phyloP scores from a whole-genome alignment of 2,888 invertebrate species.

The Cantharis lateralis region DNA sequence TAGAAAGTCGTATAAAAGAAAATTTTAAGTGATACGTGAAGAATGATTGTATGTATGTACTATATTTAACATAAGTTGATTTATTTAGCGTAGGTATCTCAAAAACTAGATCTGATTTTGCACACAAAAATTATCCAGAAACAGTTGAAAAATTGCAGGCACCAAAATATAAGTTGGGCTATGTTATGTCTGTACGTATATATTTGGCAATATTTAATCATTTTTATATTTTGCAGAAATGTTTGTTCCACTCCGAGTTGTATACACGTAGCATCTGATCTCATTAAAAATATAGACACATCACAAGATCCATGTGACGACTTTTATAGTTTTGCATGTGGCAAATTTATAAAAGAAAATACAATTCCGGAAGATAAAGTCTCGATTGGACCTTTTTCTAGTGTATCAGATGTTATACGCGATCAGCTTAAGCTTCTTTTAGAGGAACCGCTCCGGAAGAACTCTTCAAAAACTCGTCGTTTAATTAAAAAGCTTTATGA shows the following conservation, averaged over 20 bases:
- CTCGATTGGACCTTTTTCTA: constrained; percentile 75
- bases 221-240: constrained; percentile 39
- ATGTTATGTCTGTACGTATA: no score
- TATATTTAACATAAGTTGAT: no score
- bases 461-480: constrained; percentile 71
- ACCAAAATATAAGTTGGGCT: no score
- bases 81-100: no score
- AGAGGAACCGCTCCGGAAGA: constrained; percentile 64
- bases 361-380: constrained; percentile 82
- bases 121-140: no score
- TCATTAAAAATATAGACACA: constrained; percentile 72
- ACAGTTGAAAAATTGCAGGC: no score
- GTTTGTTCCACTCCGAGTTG: constrained; percentile 79
- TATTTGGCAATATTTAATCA: no score
- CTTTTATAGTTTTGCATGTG: constrained; percentile 81
- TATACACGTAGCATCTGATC: constrained; percentile 76
- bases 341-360: constrained; percentile 71
- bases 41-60: no score
- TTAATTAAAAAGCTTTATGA: constrained; percentile 82
- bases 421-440: constrained; percentile 73
- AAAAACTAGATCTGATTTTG: no score
- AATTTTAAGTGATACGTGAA: no score
- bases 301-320: constrained; percentile 79
- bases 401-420: constrained; percentile 73
- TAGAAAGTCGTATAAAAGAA: no score